These are phyloP conservation scores for Sturnira hondurensis DNA, from an alignment of 2,113 vertebrate genomes.

Conservation along the genomic window DNA sequence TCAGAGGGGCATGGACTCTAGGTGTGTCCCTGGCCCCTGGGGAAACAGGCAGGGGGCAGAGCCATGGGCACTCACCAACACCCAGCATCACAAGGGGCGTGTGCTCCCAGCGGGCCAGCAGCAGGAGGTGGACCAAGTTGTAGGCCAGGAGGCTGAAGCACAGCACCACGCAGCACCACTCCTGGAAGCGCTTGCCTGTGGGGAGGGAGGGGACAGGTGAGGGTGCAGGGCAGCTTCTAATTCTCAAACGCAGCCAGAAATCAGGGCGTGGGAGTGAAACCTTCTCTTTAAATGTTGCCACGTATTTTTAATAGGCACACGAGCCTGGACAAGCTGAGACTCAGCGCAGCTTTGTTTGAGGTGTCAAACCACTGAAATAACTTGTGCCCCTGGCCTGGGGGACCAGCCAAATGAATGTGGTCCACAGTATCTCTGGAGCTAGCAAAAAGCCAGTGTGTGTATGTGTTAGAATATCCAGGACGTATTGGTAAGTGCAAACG, in stretches of 20 bases:
- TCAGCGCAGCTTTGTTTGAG: not conserved
- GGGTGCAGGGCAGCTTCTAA: fast-evolving
- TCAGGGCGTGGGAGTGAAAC: not conserved
- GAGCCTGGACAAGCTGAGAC: not conserved
- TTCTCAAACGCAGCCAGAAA: no score
- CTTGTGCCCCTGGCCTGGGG: not conserved
- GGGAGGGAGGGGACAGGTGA: not conserved
- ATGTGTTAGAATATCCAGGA: not conserved
- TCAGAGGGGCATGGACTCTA: not conserved
- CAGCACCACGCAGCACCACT: constrained; percentile 93
- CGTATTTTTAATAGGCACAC: not conserved
- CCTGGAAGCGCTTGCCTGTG: constrained; percentile 94
- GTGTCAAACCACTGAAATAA: not conserved
- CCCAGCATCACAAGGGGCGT: constrained; percentile 85
- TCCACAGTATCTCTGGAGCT: not conserved
- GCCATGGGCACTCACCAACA: constrained; percentile 83
- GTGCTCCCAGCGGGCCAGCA: constrained; percentile 91
- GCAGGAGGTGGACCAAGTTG: constrained; percentile 92
- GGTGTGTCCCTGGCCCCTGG: not conserved
- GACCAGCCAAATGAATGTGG: not conserved
- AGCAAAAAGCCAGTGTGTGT: not conserved
- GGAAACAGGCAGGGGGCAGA: not conserved
- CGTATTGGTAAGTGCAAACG: fast-evolving
- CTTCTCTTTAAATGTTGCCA: not conserved
- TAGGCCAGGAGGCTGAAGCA: constrained; percentile 95